phyloP scores from a whole-genome alignment of 2,113 vertebrate genomes.

The Notiomystis cincta region DNA sequence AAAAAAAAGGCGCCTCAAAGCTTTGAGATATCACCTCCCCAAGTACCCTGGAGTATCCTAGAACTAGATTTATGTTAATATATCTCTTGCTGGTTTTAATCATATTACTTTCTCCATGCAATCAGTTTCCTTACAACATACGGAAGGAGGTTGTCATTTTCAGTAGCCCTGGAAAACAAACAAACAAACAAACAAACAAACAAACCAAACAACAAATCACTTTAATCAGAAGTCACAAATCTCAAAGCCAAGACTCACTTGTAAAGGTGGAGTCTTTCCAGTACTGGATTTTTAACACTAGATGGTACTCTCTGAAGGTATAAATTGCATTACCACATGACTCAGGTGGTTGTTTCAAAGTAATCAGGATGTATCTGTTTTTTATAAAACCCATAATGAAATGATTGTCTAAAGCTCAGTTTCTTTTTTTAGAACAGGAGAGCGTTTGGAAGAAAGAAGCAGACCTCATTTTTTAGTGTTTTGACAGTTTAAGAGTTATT shows the following conservation, averaged over 20 bases:
- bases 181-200: no score
- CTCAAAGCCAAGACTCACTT: rapidly evolving
- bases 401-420: neutral
- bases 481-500: neutral
- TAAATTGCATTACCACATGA: neutral
- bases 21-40: neutral
- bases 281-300: neutral
- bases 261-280: neutral
- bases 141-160: neutral
- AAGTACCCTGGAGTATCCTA: neutral
- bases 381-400: neutral
- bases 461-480: neutral
- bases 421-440: neutral
- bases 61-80: neutral
- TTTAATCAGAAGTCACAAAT: neutral
- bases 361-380: neutral
- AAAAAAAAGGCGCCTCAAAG: neutral
- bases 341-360: neutral
- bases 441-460: neutral
- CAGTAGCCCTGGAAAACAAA: neutral
- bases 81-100: neutral
- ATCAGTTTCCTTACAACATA: neutral
- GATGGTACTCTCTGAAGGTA: neutral
- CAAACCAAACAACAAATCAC: no score
- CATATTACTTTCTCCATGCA: no score